Evolutionary conservation across 2,797 vertebrate genomes (phyloP).

Genomic region (Sparidentex hasta): DNA sequence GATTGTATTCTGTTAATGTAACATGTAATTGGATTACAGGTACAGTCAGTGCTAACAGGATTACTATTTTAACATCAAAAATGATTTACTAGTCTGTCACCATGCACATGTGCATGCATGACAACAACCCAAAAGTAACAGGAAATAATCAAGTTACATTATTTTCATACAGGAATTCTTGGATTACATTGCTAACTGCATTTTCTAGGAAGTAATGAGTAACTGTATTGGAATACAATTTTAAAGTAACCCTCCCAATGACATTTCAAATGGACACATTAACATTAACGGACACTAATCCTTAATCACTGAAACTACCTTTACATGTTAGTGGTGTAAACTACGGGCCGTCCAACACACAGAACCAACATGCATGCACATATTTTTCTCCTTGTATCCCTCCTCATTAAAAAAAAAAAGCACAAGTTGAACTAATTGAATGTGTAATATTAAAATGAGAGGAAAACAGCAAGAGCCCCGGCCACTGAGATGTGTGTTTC

Average conservation of each 20-base stretch:
- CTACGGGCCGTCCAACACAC: slow-evolving; percentile 15
- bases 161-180: too few relatives aligned
- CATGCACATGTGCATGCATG: too few relatives aligned
- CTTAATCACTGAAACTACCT: slow-evolving; percentile 67
- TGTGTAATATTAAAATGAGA: slow-evolving; percentile 41
- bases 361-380: slow-evolving; percentile 33
- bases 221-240: too few relatives aligned
- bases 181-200: too few relatives aligned
- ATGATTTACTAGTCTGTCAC: too few relatives aligned
- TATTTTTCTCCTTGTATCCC: slow-evolving; percentile 50
- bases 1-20: too few relatives aligned
- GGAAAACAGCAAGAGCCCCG: slow-evolving; percentile 36
- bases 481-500: slow-evolving; percentile 54
- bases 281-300: slow-evolving; percentile 58
- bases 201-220: too few relatives aligned
- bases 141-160: too few relatives aligned
- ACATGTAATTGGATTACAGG: too few relatives aligned
- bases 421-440: slow-evolving; percentile 59
- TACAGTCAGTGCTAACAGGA: too few relatives aligned
- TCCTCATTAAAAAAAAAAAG: slow-evolving; percentile 21
- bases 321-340: slow-evolving; percentile 38
- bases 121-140: too few relatives aligned
- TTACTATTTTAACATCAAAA: too few relatives aligned
- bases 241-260: slow-evolving; percentile 7
- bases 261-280: slow-evolving; percentile 55